Evolutionary conservation across 2,113 vertebrate genomes (phyloP), one percentile per base, ranked within the genome.

Genomic region (Ochotona princeps): DNA sequence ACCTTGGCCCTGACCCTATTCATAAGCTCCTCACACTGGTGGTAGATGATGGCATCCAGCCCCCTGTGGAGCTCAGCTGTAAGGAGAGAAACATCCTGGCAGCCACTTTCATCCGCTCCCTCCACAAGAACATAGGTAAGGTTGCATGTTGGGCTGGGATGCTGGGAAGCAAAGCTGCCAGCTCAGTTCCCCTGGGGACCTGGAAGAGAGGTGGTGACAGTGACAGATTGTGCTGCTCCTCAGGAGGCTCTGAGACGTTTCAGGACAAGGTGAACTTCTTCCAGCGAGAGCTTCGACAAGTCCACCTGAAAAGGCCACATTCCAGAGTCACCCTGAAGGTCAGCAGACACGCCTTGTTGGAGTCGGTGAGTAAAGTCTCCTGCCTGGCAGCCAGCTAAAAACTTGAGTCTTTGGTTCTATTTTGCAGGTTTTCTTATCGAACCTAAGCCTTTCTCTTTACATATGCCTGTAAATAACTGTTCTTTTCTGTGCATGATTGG

Each of bases 221-320:
- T 63, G 25, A 28, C 75, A 91, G 35, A 10, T 72, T 70, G 92
- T 94, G 18, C 60, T 93, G 25, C 13, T 97, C 96, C 85, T 88
- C 87, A 99, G 99, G 99, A 92, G 99, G 99, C 96, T 99, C 99
- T 0, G 99, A 99, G 98, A 99, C 99, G 8, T 99, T 99, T 97
- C 99, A 99, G 97, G 99, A 99, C 97, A 99, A 99, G 96, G 99
- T 99, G 93, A 99, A 98, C 98, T 99, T 99, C 97, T 99, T 99
- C 97, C 99, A 99, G 94, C 98, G 99, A 90, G 99, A 99, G 97
- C 98, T 99, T 25, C 98, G 99, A 85, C 99, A 99, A 93, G 98
- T 99, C 79, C 99, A 99, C 76, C 98, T 99, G 95, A 99, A 99
- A 97, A 99, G 98, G 94, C 99, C 99, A 97, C 99, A 99, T 93